phyloP scores from a whole-genome alignment of 2,113 vertebrate genomes.

The Ceyx margarethae region DNA sequence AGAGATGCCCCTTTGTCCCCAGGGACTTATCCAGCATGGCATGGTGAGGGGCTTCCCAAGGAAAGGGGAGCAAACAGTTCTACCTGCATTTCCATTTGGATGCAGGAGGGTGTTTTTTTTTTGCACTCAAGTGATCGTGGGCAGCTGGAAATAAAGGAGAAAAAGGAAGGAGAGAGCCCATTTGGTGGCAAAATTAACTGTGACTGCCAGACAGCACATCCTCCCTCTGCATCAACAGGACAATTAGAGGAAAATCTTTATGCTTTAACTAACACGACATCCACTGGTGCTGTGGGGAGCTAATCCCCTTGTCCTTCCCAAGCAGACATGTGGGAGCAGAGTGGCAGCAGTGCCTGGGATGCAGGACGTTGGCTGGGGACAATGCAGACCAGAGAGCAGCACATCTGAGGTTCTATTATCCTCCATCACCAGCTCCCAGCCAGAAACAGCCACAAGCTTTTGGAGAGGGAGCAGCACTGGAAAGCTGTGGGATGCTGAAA shows the following conservation, averaged over 20 bases:
- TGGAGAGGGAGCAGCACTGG: accelerated
- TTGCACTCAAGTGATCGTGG: not conserved
- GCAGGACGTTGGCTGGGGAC: not conserved
- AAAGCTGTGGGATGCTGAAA: accelerated
- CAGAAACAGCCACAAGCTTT: accelerated
- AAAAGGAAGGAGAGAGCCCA: not conserved
- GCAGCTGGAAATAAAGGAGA: not conserved
- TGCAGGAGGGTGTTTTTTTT: not conserved
- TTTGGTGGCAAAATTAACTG: constrained; percentile 17
- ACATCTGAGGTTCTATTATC: not conserved
- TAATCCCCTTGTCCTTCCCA: not conserved
- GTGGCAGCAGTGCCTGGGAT: not conserved
- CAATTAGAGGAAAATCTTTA: constrained; percentile 34
- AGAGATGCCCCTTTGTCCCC: not conserved
- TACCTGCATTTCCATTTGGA: not conserved
- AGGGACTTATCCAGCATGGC: accelerated
- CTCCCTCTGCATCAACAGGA: not conserved
- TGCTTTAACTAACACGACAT: not conserved
- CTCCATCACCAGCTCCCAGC: not conserved
- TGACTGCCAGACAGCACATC: not conserved
- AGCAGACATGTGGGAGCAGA: accelerated
- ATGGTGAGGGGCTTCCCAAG: not conserved
- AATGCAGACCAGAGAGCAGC: not conserved
- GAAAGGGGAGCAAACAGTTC: not conserved
- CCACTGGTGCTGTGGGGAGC: not conserved